Conservation (phyloP, 2,113 vertebrate genomes). For the Tenebrosternarchus preto region DNA sequence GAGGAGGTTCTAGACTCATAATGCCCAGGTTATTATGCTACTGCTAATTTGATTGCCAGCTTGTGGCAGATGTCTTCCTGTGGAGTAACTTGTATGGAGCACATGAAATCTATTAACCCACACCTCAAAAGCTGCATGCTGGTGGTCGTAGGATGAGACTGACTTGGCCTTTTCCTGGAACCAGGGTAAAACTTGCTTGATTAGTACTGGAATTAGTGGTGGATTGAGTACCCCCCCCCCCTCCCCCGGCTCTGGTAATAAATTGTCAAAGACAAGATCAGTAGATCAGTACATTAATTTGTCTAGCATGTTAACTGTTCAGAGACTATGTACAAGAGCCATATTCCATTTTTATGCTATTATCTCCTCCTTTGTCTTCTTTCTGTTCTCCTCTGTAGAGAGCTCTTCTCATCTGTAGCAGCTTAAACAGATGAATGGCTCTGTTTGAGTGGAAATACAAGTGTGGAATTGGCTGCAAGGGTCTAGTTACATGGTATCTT, state of each 20-base stretch:
- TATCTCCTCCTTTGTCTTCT: constrained; percentile 43
- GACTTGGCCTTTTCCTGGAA: neutral
- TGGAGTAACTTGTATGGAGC: constrained; percentile 57
- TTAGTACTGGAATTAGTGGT: constrained; percentile 27
- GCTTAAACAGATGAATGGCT: constrained; percentile 58
- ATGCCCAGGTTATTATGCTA: constrained; percentile 53
- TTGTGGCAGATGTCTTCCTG: constrained; percentile 61
- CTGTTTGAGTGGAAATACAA: constrained; percentile 61
- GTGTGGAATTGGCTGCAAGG: constrained; percentile 45
- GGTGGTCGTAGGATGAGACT: neutral
- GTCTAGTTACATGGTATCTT: constrained; percentile 53
- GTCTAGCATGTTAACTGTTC: constrained; percentile 62
- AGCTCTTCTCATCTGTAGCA: constrained; percentile 53
- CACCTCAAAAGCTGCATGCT: neutral
- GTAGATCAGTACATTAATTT: constrained; percentile 63
- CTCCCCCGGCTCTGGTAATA: constrained; percentile 62
- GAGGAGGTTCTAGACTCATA: constrained; percentile 47
- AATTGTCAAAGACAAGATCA: constrained; percentile 53
- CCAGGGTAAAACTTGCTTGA: neutral
- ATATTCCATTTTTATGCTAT: neutral
- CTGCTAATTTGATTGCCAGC: constrained; percentile 67
- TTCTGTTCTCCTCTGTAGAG: constrained; percentile 44
- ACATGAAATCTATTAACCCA: constrained; percentile 54
- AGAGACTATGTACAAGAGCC: constrained; percentile 36
- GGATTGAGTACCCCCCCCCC: constrained; percentile 41